Evolutionary conservation across 92 coral and sea anemone genomes (phyloP), one percentile per base, ranked within the genome.

Genomic region (Virgularia gustaviana): DNA sequence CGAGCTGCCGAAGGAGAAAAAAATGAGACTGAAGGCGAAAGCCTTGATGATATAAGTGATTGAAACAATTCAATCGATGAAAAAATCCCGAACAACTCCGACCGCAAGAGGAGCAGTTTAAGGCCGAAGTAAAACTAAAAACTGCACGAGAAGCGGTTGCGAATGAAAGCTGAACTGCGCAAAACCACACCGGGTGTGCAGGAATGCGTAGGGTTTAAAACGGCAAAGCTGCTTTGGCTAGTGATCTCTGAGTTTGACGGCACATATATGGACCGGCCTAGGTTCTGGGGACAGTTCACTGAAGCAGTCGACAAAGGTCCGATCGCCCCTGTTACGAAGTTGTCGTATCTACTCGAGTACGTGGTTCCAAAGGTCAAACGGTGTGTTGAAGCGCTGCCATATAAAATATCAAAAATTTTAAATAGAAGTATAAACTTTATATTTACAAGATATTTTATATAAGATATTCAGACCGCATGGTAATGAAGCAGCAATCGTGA

Each of bases 381-480:
- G 0, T 8, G 65, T 9, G 65, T 59, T 8, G 42, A 59, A n/a
- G 6, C 65, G 2, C 41, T 59, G 4, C 65, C 65, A 15, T 59
- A 32, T 59, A 24, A 22, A n/a, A n/a, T n/a, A 7, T 27, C 65
- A 15, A 44, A 59, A 18, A 44, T 39, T 13, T 59, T 32, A n/a
- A 59, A 59, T 33, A 30, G 65, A 30, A 44, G 42, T 0, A 59
- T 32, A 59, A n/a, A n/a, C n/a, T n/a, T n/a, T n/a, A n/a, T n/a
- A n/a, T n/a, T n/a, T n/a, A n/a, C n/a, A n/a, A n/a, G 65, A 7
- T 6, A 29, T 59, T 29, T 28, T 59, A 9, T 5, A 59, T 4
- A 44, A 59, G 16, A 59, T 32, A 15, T 59, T n/a, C n/a, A n/a
- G n/a, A n/a, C n/a, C n/a, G n/a, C n/a, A 59, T 33, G 65, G 65